Evolutionary conservation across 2,113 vertebrate genomes (phyloP), one percentile per base, ranked within the genome.

Genomic region (Sigmodon hispidus): DNA sequence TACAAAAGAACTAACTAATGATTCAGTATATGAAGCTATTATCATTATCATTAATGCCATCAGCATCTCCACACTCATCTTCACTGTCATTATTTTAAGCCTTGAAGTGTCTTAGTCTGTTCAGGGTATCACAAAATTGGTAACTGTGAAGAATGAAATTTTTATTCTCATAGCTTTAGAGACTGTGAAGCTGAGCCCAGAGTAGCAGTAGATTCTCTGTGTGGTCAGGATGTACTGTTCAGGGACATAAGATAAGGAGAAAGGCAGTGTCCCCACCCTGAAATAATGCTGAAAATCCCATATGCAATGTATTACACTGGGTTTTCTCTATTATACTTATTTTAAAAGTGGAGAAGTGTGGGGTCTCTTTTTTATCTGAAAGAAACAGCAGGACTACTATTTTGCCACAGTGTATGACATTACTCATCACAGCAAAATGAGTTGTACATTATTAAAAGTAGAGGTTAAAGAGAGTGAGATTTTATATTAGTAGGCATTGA

Each of bases 391-490:
- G 43, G 21, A 55, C 40, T 24, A 21, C 57, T n/a, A 0, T 81
- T 31, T 89, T 89, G 72, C 70, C 90, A 69, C 6, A 72, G 10
- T 1, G 5, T 79, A 40, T 69, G 40, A 61, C 9, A 70, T 29
- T 63, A 36, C 6, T 91, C 24, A 67, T 65, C 75, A 50, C 2
- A 75, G 16, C 16, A 90, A 85, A 65, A 50, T 86, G 29, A 94
- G 65, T 63, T 95, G 24, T 26, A 9, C 52, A 43, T 31, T 81
- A 76, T 7, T 87, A 67, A 50, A 61, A 75, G 10, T 34, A 86
- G 26, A 91, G 45, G 76, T 87, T 81, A 89, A 87, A 87, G 8
- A 94, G 75, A 79, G 50, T 65, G 7, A 88, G 87, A 52, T 63
- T 96, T 52, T 92, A 40, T 67, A 22, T 72, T 40, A 24, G 69